Evolutionary conservation across 53 echinoderm and acorn worm species (phyloP).

Genomic region (Actinopyga echinites): DNA sequence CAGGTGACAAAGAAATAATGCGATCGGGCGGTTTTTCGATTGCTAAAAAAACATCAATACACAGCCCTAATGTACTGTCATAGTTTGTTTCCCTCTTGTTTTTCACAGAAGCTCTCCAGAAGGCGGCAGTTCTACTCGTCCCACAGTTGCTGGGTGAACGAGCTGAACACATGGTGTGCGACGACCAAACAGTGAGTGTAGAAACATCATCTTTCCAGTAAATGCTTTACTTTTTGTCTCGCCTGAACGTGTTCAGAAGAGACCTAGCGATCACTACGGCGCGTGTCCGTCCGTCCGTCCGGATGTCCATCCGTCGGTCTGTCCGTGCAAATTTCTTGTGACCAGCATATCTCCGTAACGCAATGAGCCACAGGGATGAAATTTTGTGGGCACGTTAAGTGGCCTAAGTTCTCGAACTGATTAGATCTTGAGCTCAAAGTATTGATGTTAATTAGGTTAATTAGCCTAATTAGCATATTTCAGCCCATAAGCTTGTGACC

Average conservation of each 20-base stretch:
- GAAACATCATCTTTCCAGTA: background rate
- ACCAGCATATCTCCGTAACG: background rate
- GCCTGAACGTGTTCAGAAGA: background rate
- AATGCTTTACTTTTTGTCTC: background rate
- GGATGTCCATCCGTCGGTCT: background rate
- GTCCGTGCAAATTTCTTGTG: background rate
- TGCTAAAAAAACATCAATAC: no score
- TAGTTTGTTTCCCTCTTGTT: background rate
- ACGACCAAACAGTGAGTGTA: background rate
- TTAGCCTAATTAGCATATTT: background rate
- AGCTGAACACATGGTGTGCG: conserved; percentile 13
- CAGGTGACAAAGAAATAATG: no score
- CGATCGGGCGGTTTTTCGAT: no score
- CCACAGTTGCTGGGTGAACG: conserved; percentile 11
- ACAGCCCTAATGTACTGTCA: no score
- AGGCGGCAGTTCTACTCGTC: background rate
- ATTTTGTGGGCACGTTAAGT: background rate
- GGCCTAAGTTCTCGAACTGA: background rate
- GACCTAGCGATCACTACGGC: background rate
- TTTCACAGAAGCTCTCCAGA: conserved; percentile 10
- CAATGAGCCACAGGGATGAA: background rate
- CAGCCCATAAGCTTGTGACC: no score
- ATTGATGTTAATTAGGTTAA: background rate
- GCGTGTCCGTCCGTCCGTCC: background rate
- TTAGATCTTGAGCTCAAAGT: background rate